Evolutionary conservation across 2,888 invertebrate genomes (phyloP), one percentile per base, ranked within the genome.

Genomic region (Scrobipalpa atriplicella): DNA sequence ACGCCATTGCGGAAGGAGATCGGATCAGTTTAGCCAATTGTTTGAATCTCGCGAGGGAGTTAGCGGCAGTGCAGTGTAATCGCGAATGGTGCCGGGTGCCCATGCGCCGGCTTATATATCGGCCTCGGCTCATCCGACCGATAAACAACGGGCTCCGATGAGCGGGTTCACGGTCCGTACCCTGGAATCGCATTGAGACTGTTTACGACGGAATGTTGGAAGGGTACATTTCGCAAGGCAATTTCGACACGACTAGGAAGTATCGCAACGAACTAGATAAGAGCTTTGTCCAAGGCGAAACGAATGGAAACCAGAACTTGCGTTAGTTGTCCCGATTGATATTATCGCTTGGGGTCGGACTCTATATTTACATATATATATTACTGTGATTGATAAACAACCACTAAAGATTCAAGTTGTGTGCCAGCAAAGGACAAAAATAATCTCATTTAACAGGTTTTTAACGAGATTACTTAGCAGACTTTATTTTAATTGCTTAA

Each of bases 121-220:
- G 90, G 90, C 92, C 92, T 92, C 92, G 92, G 83, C 83, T 87
- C 89, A 88, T 90, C 90, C 87, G 87, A 83, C 86, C 79, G 80
- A 84, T 82, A 83, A 83, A 85, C 83, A 81, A 78, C 21, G 65
- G 51, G 18, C 56, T 75, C 80, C n/a, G 54, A 51, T 81, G 82
- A 85, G 86, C 76, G 87, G 87, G 92, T 92, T 92, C 92, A 92
- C 85, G 92, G 92, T 85, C 87, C 73, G 69, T 80, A 83, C 87
- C 88, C 91, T 87, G 91, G 90, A 90, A 79, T 81, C 80, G 80
- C 83, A 84, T 85, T 83, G 81, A 83, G 74, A 73, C 72, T 73
- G 70, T 83, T 84, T 82, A 75, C 76, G 74, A 77, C 75, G 76
- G 75, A 80, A 81, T 82, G 81, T 78, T 77, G 76, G 77, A 81